A percentile compares a stretch with the other conserved stretches of the same genome.
Conservation (phyloP, 2,888 invertebrate genomes). For the Scaptomyza flava region DNA sequence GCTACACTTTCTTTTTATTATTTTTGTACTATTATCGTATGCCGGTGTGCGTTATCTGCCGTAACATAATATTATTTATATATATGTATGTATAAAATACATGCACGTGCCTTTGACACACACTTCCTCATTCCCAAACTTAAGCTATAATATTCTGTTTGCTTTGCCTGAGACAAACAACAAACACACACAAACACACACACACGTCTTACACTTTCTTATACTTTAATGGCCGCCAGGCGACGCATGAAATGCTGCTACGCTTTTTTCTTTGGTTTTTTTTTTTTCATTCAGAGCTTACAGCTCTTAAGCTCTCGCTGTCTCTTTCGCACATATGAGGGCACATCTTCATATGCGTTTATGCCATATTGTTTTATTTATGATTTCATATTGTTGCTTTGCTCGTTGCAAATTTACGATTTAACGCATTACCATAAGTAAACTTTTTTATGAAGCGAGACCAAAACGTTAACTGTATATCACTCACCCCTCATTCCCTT, state of each 20-base stretch:
- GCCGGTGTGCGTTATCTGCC: slow-evolving; percentile 37
- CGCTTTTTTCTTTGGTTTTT: slow-evolving; percentile 2
- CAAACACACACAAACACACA: slow-evolving; percentile 10
- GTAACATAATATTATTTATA: slow-evolving; percentile 46
- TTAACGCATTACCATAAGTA: slow-evolving; percentile 72
- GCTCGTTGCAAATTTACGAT: slow-evolving; percentile 65
- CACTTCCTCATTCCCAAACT: neutral
- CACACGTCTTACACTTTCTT: slow-evolving; percentile 29
- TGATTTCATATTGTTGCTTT: slow-evolving; percentile 69
- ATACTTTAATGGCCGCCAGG: slow-evolving; percentile 31
- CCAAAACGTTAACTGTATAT: slow-evolving; percentile 10
- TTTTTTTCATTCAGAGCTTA: slow-evolving; percentile 1
- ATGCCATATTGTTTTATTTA: slow-evolving; percentile 75
- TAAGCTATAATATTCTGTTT: slow-evolving; percentile 57
- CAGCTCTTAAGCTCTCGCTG: neutral
- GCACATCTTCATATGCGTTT: slow-evolving; percentile 53
- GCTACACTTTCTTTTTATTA: slow-evolving; percentile 54
- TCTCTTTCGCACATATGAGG: neutral
- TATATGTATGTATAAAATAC: slow-evolving; percentile 12
- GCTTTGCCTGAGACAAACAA: slow-evolving; percentile 33
- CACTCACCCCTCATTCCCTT: neutral
- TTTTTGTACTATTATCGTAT: slow-evolving; percentile 50
- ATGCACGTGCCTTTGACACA: slow-evolving; percentile 29
- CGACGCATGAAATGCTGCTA: slow-evolving; percentile 41
- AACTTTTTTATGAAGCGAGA: slow-evolving; percentile 50